Percentiles rank a stretch among this genome's conserved stretches.
Evolutionary conservation across 2,113 vertebrate genomes (phyloP).

Genomic region (Sterrhoptilus dennistouni): DNA sequence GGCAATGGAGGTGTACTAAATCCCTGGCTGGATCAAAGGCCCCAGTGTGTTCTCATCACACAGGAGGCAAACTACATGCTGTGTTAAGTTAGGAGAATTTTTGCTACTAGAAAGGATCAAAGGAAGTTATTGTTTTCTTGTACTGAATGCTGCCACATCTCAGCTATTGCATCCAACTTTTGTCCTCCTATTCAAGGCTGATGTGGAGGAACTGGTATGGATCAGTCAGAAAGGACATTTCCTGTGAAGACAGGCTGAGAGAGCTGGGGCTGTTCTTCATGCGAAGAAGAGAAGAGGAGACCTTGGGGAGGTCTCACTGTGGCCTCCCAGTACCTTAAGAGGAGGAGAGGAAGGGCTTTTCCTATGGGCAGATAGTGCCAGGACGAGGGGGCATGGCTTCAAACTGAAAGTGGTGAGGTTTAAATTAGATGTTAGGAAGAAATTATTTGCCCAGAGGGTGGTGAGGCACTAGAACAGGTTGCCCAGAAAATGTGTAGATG

Average conservation of each 20-base stretch:
- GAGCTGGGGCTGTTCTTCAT: neutral
- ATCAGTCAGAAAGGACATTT: neutral
- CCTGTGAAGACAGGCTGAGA: neutral
- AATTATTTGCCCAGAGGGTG: neutral
- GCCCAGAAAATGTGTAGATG: neutral
- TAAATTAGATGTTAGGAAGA: neutral
- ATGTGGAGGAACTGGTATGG: neutral
- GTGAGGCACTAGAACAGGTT: neutral
- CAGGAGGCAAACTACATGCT: neutral
- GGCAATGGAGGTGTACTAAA: neutral
- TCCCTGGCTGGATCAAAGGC: neutral
- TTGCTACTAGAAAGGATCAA: neutral
- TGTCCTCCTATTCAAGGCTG: neutral
- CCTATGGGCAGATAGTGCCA: neutral
- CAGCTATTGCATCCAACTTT: neutral
- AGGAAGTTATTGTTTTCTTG: neutral
- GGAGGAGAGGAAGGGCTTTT: neutral
- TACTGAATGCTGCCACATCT: neutral
- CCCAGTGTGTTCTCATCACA: neutral
- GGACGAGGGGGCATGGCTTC: accelerated
- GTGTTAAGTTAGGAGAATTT: neutral
- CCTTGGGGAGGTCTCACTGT: neutral
- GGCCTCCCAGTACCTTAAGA: neutral
- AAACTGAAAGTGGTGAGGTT: neutral
- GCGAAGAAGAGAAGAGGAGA: neutral